Evolutionary conservation across 2,888 invertebrate species (phyloP), one percentile per base, ranked within the genome.

Genomic region (Prenolepis imparis): DNA sequence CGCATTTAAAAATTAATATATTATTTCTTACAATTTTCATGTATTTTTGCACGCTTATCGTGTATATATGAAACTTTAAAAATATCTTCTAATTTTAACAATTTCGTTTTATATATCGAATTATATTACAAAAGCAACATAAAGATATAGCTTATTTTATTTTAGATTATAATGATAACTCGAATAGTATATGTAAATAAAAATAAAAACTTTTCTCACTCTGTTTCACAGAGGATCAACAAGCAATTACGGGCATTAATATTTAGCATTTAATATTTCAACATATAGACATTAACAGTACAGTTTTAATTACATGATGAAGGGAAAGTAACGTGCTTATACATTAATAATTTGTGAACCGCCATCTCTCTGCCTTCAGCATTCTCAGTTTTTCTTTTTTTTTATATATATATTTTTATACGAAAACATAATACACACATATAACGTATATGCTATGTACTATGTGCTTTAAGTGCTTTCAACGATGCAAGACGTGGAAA

Each of bases 391-490:
- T 73, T 44, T 73, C 3, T 32, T 3, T 36, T 73, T 36, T 44
- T 4, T 21, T 75, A n/a, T n/a, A n/a, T n/a, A n/a, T n/a, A n/a
- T n/a, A n/a, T 21, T 44, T 32, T 41, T 59, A 57, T 3, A 41
- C 12, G 39, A 73, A 61, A 12, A 28, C 39, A 24, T 32, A 57
- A 72, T 57, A 59, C 2, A 18, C 18, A 72, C 59, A 1, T 48
- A 48, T 48, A 48, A 52, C 52, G n/a, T 52, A n/a, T 52, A 52
- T n/a, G n/a, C 8, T n/a, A 52, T n/a, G 5, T 61, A 28, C 73
- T 61, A 61, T 41, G 11, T 73, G 28, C 41, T 72, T 57, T 39
- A 72, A 72, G 57, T n/a, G 63, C 63, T 75, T 75, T 74, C 64
- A 64, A 48, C 21, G 64, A 32, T 74, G 41, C n/a, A 21, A 48